Evolutionary conservation across 2,888 invertebrate genomes (phyloP), one percentile per base, ranked within the genome.

Genomic region (Diarsia rubi): DNA sequence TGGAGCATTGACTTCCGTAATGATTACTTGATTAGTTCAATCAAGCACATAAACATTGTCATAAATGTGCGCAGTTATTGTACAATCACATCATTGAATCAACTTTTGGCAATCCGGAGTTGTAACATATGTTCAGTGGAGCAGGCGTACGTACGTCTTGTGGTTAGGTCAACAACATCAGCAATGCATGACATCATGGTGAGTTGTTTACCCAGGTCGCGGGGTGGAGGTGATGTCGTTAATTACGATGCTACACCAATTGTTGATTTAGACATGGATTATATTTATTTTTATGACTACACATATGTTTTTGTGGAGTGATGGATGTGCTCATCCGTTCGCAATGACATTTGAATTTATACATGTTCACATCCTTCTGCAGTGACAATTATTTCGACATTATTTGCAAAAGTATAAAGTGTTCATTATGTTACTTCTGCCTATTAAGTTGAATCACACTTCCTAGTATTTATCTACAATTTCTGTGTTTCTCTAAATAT

Each of bases 121-220:
- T 44, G 71, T 31, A 44, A 52, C 69, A 75, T 81, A 75, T 86
- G 81, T 85, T 88, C 78, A 77, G 84, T 88, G 88, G 79, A 88
- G 82, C 73, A 81, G 74, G 67, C 80, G 87, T 81, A 85, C 83
- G 83, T 82, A 85, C 83, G 83, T 82, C 82, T 86, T 84, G 82
- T 86, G 85, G 89, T 91, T 94, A 91, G 95, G 95, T 95, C 95
- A 95, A 95, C 95, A 95, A 93, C 95, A 93, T 92, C 90, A 88
- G 91, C 67, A 47, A 45, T 47, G 63, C 88, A 94, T 95, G 95
- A 95, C 95, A 95, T 95, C 95, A 95, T 94, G 89, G 89, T 89
- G 90, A 90, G 90, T 92, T 94, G 93, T 94, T 94, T 94, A 90
- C 92, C 91, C 92, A 91, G 91, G 92, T 92, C 93, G 92, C 88